Base-by-base conservation (phyloP, 1,140 invertebrate species). In the Goniozus legneri region DNA sequence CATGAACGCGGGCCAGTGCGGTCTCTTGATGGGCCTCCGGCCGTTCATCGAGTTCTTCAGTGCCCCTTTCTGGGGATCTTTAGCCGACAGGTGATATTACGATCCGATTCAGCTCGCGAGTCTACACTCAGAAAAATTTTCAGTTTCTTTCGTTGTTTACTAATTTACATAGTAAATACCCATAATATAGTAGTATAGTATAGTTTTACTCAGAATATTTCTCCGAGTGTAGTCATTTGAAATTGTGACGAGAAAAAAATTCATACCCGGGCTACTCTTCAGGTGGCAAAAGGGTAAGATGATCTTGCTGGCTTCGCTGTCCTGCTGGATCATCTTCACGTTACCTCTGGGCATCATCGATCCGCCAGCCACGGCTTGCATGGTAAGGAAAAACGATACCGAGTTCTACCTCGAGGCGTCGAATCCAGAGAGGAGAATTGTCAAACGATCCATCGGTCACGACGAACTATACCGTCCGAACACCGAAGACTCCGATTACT, bases 21-120 rank as follows among this genome's bases (percentile, higher is more conserved):
- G 96, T 12, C 80, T 97, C 19, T 82, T 95, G 0, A 89, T 95
- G 50, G 95, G 95, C 15, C 84, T 89, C 44, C 82, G 97, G 52
- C 96, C 97, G 0, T 95, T 99, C 61, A 89, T 99, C 3, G 97
- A 99, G 73, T 98, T 98, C 69, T 76, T 97, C n/a, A 91, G 92
- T 31, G 93, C 92, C 0, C 96, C 97, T 0, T 97, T 99, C 69
- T 99, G 96, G 96, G 93, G 93, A 3, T 90, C 87, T 27, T 79
- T 98, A 47, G 95, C 95, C 10, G 95, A 98, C 72, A 86, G 86
- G 81, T 88, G 65, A 76, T 63, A n/a, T n/a, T n/a, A n/a, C n/a
- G n/a, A n/a, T n/a, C n/a, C n/a, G n/a, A n/a, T n/a, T n/a, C n/a
- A n/a, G n/a, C n/a, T n/a, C n/a, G n/a, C n/a, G n/a, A n/a, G n/a